Evolutionary conservation across 2,797 vertebrate species (phyloP).

Genomic region (Typhlichthys eigenmanni): DNA sequence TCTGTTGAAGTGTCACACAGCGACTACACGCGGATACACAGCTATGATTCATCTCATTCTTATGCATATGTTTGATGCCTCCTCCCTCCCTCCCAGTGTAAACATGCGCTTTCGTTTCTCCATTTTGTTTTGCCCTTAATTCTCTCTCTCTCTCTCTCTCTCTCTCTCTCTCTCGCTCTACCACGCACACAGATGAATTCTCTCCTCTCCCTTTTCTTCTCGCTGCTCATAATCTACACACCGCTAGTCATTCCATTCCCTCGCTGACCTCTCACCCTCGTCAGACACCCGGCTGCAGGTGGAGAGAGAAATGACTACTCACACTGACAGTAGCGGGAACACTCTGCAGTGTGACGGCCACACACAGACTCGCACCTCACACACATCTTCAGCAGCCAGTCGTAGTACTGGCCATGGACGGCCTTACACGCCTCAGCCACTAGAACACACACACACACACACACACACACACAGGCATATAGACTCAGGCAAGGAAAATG

Average conservation of each 20-base stretch:
- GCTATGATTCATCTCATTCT: no score
- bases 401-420: slow-evolving; percentile 63
- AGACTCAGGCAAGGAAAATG: no score
- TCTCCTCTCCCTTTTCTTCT: neutral
- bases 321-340: slow-evolving; percentile 59
- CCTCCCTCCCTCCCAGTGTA: neutral
- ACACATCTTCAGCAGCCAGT: slow-evolving; percentile 69
- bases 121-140: neutral
- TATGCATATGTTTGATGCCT: no score
- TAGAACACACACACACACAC: slow-evolving; percentile 23
- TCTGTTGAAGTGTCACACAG: no score
- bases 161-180: neutral
- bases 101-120: neutral
- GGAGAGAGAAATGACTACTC: slow-evolving; percentile 35
- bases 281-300: no score
- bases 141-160: neutral
- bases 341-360: slow-evolving; percentile 58
- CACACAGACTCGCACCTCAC: slow-evolving; percentile 59
- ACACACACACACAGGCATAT: neutral
- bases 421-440: slow-evolving; percentile 48
- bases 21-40: no score
- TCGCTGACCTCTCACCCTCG: no score
- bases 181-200: neutral
- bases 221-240: neutral
- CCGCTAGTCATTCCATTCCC: no score